A percentile compares a stretch with the other conserved stretches of the same genome.
phyloP scores from a whole-genome alignment of 2,888 invertebrate genomes.

The Callosobruchus maculatus region DNA sequence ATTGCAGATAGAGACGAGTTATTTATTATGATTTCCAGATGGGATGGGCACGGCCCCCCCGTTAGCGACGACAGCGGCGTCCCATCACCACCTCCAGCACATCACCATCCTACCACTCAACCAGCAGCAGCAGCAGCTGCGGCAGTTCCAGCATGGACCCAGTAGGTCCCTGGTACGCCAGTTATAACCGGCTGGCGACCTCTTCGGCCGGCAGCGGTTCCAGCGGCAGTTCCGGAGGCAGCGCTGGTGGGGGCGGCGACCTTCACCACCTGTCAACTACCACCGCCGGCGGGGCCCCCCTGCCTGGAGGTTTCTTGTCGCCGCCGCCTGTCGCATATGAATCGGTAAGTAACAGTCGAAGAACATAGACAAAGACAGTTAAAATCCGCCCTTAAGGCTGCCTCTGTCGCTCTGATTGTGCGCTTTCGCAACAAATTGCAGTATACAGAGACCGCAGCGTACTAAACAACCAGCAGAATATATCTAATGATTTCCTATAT shows the following conservation, averaged over 20 bases:
- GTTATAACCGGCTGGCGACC: conserved; percentile 77
- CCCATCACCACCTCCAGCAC: not conserved
- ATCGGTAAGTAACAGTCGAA: conserved; percentile 49
- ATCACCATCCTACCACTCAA: not conserved
- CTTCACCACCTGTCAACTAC: conserved; percentile 62
- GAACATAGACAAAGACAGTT: too few relatives aligned
- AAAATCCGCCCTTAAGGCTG: too few relatives aligned
- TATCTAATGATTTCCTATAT: too few relatives aligned
- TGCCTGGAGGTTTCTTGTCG: conserved; percentile 70
- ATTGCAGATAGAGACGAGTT: too few relatives aligned
- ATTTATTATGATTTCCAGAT: too few relatives aligned
- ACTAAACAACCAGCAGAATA: too few relatives aligned
- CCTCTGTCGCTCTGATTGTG: too few relatives aligned
- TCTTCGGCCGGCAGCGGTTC: conserved; percentile 59
- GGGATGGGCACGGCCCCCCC: conserved; percentile 42
- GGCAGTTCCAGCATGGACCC: conserved; percentile 68
- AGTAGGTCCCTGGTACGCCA: conserved; percentile 84
- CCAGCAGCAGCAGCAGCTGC: not conserved
- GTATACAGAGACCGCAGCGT: too few relatives aligned
- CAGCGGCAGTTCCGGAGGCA: conserved; percentile 13
- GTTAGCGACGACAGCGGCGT: not conserved
- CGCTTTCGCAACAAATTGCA: too few relatives aligned
- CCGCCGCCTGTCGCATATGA: conserved; percentile 76
- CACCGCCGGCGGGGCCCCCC: conserved; percentile 49
- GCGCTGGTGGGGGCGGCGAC: conserved; percentile 53